Base-by-base conservation (phyloP, 2,888 invertebrate species). In the Chydorus sphaericus region DNA sequence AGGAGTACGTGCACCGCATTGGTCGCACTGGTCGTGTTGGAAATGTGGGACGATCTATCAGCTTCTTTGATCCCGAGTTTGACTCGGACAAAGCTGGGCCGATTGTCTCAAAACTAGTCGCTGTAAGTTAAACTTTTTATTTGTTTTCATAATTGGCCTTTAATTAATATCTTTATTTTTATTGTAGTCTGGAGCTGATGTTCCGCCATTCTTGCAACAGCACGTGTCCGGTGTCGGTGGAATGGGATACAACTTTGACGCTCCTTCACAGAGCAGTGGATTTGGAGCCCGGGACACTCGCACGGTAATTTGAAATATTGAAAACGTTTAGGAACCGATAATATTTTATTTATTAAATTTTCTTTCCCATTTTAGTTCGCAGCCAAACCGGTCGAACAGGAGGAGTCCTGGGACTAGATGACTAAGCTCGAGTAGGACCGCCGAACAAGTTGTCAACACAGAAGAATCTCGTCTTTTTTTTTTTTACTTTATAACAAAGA, bases 281-380 rank as follows among this genome's bases (percentile, higher is more conserved):
- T 87, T 85, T 63, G 85, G 85, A 8, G 85, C 82, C 58, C 72
- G 77, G 53, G 88, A 88, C 70, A 75, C 85, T 54, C 64, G 78
- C 63, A 72, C 76, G 65, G 82, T 82, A 67, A 75, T 77, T 73
- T 57, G 7, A 10, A 10, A 33, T 8, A 1, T 23, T n/a, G n/a
- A n/a, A n/a, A n/a, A 23, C 16, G 10, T 26, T 26, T 23, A 26
- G 1, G 11, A 14, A 2, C 10, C 26, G 10, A 38, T 20, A 14
- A 33, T 33, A 33, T 44, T 44, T 1, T 26, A 11, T 8, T 10
- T 6, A 1, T n/a, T 44, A 6, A 44, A 26, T 44, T 23, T 23
- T 33, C 33, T 10, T 33, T 26, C 28, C 2, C n/a, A 23, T 44
- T 10, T 6, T 5, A 44, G 44, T 44, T 44, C 6, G 44, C 26